Conservation (phyloP, 2,113 vertebrate genomes). For the Accipiter virgatus region DNA sequence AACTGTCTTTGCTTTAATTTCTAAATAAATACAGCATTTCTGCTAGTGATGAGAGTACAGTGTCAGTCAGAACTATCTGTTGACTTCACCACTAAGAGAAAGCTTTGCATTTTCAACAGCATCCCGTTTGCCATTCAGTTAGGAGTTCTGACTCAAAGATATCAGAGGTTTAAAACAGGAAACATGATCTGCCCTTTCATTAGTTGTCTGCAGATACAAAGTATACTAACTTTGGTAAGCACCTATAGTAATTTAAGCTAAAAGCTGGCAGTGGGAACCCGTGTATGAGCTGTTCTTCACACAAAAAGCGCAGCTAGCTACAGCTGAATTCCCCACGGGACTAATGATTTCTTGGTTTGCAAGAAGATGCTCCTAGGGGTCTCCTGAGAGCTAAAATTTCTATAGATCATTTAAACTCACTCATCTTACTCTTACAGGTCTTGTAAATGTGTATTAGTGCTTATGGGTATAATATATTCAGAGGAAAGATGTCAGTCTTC, state of each 20-base stretch:
- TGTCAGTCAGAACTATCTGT: neutral
- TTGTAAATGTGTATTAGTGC: neutral
- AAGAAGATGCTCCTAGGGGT: neutral
- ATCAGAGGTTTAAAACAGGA: neutral
- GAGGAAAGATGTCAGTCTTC: slow-evolving; percentile 4
- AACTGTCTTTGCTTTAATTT: neutral
- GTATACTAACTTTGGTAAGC: neutral
- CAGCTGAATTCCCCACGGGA: neutral
- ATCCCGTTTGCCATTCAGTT: neutral
- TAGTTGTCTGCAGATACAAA: neutral
- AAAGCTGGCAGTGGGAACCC: neutral
- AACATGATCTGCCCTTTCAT: neutral
- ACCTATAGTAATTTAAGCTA: neutral
- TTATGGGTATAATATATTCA: neutral
- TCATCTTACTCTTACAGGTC: neutral
- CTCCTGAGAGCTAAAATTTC: neutral
- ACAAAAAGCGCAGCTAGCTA: neutral
- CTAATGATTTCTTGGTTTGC: neutral
- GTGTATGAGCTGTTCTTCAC: neutral
- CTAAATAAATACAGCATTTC: neutral
- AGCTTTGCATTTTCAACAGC: neutral
- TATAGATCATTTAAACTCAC: neutral
- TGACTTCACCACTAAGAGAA: neutral
- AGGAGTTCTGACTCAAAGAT: neutral
- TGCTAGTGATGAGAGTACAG: neutral